Conservation (phyloP, 2,888 invertebrate genomes). For the Epistrophella euchroma region DNA sequence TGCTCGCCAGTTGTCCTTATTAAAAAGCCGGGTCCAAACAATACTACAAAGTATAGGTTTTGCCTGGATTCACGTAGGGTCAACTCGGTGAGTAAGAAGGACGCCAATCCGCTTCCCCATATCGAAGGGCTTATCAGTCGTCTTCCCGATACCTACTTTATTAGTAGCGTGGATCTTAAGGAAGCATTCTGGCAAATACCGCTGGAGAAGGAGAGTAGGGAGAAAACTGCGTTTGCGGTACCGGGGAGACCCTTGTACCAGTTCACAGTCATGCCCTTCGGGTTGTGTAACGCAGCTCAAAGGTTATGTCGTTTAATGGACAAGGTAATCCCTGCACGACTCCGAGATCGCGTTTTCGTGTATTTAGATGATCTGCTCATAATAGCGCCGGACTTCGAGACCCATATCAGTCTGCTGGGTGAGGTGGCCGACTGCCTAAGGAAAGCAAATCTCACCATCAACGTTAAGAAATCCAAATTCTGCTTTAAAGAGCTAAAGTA, state of each 20-base stretch:
- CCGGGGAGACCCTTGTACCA: neutral
- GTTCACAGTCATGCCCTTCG: neutral
- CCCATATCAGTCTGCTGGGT: neutral
- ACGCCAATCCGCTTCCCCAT: neutral
- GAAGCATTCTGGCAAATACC: neutral
- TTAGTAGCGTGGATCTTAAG: neutral
- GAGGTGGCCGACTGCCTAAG: neutral
- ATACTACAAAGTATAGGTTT: neutral
- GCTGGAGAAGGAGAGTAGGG: neutral
- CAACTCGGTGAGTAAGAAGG: slow-evolving; percentile 3
- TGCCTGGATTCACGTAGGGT: neutral
- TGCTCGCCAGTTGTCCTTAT: neutral
- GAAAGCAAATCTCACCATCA: neutral
- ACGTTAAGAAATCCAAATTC: neutral
- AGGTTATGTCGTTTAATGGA: neutral
- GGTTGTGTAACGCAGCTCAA: neutral
- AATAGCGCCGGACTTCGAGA: neutral
- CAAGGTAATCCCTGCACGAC: too few species aligned
- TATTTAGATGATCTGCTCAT: neutral
- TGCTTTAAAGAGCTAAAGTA: neutral
- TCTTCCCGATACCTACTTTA: neutral
- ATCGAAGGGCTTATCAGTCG: neutral
- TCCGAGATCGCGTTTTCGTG: neutral
- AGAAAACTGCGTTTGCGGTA: neutral
- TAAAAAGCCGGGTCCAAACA: neutral